phyloP scores from a whole-genome alignment of 2,888 invertebrate genomes.

The Caenorhabditis becei region DNA sequence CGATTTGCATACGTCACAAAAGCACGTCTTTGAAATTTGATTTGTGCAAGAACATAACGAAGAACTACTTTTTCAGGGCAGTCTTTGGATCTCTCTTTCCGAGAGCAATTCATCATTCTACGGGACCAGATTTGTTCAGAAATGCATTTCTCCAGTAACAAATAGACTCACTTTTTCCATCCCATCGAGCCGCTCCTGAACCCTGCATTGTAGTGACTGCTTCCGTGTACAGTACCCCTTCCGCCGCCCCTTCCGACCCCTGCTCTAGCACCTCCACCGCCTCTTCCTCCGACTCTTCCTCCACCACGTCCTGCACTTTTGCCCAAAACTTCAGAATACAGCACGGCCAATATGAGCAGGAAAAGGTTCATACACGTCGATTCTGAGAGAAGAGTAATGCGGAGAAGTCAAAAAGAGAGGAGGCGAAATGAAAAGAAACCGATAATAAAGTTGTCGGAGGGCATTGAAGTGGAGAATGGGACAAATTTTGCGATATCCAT shows the following conservation, averaged over 20 bases:
- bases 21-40: too few species aligned
- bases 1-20: not conserved
- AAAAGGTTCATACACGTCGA: slow-evolving; percentile 28
- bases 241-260: slow-evolving; percentile 47
- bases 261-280: slow-evolving; percentile 48
- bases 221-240: slow-evolving; percentile 14
- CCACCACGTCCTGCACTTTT: slow-evolving; percentile 20
- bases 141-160: not conserved
- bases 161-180: slow-evolving; percentile 40
- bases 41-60: too few species aligned
- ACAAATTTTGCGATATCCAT: slow-evolving; percentile 48
- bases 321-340: slow-evolving; percentile 22
- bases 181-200: slow-evolving; percentile 29
- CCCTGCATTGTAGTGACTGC: slow-evolving; percentile 26
- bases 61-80: too few species aligned
- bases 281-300: slow-evolving; percentile 36
- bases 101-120: not conserved
- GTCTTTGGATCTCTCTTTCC: too few species aligned
- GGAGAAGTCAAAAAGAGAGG: not conserved
- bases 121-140: too few species aligned
- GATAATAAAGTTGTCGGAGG: slow-evolving; percentile 39
- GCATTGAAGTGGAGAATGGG: slow-evolving; percentile 29
- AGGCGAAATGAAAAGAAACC: slow-evolving; percentile 6
- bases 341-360: slow-evolving; percentile 4
- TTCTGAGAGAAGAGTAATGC: not conserved